phyloP scores from a whole-genome alignment of 2,888 invertebrate species.

The Hypomecis punctinalis region DNA sequence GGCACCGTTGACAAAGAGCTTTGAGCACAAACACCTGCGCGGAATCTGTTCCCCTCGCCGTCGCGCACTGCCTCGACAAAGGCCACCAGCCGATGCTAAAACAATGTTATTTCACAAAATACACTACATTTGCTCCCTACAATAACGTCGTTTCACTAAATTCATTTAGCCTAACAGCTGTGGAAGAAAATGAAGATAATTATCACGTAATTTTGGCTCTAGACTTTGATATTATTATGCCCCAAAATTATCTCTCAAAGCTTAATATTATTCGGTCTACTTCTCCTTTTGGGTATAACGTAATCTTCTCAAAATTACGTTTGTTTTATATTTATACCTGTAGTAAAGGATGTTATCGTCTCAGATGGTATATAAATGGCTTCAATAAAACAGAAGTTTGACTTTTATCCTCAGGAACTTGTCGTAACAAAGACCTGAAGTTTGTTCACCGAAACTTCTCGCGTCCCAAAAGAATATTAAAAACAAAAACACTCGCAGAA shows the following conservation, averaged over 20 bases:
- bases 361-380: neutral
- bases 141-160: neutral
- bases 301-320: neutral
- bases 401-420: constrained; percentile 5
- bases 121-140: neutral
- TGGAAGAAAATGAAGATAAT: neutral
- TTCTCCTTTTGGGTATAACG: neutral
- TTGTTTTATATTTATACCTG: no score
- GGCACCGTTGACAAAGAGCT: constrained; percentile 13
- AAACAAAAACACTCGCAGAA: constrained; percentile 14
- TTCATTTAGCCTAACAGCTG: neutral
- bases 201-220: neutral
- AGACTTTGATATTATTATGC: neutral
- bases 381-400: constrained; percentile 10
- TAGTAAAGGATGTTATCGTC: neutral
- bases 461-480: constrained; percentile 12
- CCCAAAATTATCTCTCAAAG: neutral
- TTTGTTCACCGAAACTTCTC: constrained; percentile 2
- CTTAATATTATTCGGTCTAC: neutral
- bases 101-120: no score
- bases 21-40: constrained; percentile 1
- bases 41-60: neutral
- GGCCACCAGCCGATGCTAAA: neutral
- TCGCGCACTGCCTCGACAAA: neutral
- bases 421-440: neutral